phyloP scores from a whole-genome alignment of 2,113 vertebrate genomes.

The Microcebus tavaratra region DNA sequence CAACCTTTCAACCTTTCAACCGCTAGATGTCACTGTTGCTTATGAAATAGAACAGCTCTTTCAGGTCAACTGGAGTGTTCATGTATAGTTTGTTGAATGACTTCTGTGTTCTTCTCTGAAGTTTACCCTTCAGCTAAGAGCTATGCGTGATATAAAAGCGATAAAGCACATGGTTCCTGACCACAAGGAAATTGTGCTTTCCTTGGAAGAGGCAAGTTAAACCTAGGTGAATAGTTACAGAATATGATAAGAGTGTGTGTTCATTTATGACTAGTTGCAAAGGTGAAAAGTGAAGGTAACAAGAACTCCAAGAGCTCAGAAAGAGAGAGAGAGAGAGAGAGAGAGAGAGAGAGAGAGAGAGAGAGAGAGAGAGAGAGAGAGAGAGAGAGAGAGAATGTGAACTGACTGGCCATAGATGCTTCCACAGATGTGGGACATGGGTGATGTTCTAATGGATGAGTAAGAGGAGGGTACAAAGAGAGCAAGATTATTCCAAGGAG shows the following conservation, averaged over 20 bases:
- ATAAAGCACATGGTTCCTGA: neutral
- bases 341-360: neutral
- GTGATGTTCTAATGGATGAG: neutral
- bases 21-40: constrained; percentile 82
- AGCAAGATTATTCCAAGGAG: neutral
- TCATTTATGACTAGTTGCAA: neutral
- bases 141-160: neutral
- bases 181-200: neutral
- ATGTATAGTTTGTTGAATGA: neutral
- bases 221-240: neutral
- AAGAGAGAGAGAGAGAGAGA: no score
- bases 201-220: neutral
- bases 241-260: neutral
- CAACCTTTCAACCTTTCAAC: neutral
- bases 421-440: neutral
- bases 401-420: no score
- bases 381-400: neutral
- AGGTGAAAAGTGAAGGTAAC: neutral
- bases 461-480: neutral
- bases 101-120: neutral
- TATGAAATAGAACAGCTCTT: neutral
- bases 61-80: rapidly evolving
- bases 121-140: neutral
- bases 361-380: no score
- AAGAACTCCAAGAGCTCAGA: neutral